Percentiles rank a stretch among this genome's conserved stretches.
Evolutionary conservation across 2,888 invertebrate genomes (phyloP).

Genomic region (Bombylius major): DNA sequence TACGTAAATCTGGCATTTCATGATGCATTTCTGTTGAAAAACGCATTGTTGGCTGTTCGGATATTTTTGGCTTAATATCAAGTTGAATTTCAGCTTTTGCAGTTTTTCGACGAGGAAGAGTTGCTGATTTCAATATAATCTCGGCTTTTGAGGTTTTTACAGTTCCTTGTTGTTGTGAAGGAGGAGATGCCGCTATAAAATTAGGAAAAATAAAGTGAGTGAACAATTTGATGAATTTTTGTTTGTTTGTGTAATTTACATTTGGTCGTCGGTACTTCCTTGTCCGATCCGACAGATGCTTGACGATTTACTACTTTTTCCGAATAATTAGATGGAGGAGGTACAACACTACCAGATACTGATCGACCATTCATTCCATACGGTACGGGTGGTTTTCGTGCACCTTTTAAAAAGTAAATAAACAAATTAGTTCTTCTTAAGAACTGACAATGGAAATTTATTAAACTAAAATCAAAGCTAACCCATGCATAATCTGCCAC

Average conservation of each 20-base stretch:
- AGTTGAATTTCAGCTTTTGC: slow-evolving; percentile 51
- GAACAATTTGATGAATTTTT: background rate
- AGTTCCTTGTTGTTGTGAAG: slow-evolving; percentile 16
- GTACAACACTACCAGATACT: slow-evolving; percentile 44
- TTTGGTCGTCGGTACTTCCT: background rate
- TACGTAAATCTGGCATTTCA: slow-evolving; percentile 38
- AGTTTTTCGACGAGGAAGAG: slow-evolving; percentile 50
- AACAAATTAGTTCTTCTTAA: background rate
- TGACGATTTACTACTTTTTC: slow-evolving; percentile 5
- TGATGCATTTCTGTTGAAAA: slow-evolving; percentile 51
- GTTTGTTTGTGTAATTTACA: background rate
- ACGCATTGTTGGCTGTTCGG: slow-evolving; percentile 36
- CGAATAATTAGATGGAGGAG: slow-evolving; percentile 15
- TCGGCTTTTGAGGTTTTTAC: slow-evolving; percentile 50
- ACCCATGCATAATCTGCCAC: slow-evolving; percentile 23
- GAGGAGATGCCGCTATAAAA: slow-evolving; percentile 2
- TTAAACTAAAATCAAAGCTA: slow-evolving; percentile 2
- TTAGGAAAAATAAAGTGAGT: background rate
- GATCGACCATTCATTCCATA: slow-evolving; percentile 44
- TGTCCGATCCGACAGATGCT: background rate
- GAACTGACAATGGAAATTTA: background rate
- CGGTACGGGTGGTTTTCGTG: slow-evolving; percentile 52
- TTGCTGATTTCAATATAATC: slow-evolving; percentile 53
- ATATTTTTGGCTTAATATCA: slow-evolving; percentile 38
- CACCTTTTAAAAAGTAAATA: slow-evolving; percentile 23